A percentile compares a stretch with the other conserved stretches of the same genome.
These are phyloP conservation scores for Podilymbus podiceps DNA, from an alignment of 2,113 vertebrate species.

Conservation along the genomic window DNA sequence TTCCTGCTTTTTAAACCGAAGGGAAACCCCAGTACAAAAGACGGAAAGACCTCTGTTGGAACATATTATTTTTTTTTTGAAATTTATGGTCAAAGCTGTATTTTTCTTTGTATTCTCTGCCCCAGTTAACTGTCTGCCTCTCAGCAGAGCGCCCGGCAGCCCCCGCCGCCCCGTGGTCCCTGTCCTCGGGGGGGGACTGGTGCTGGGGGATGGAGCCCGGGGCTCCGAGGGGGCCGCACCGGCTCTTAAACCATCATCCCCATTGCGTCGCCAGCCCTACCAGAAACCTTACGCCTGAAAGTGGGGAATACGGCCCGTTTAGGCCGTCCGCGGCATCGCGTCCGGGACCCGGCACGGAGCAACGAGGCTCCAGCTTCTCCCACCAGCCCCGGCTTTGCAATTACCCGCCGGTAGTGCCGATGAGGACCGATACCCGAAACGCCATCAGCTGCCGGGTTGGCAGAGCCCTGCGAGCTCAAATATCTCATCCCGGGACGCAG, in stretches of 20 bases:
- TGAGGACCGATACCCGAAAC: accelerated
- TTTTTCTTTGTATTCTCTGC: background rate
- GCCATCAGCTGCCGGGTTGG: accelerated
- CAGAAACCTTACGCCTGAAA: background rate
- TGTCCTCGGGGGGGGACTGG: accelerated
- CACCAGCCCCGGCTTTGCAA: background rate
- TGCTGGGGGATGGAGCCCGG: accelerated
- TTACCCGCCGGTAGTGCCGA: accelerated
- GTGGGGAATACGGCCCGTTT: accelerated
- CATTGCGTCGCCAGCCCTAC: accelerated
- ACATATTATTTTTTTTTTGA: background rate
- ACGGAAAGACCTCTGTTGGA: background rate
- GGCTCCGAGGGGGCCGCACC: background rate
- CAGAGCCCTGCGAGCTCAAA: accelerated
- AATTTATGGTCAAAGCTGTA: background rate
- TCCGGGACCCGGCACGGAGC: accelerated
- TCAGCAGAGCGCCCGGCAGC: background rate
- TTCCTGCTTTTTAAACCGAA: background rate
- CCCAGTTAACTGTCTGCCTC: background rate
- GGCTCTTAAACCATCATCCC: background rate
- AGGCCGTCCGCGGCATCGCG: accelerated
- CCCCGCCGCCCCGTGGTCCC: background rate
- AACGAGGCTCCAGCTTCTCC: background rate
- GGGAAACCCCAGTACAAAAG: background rate
- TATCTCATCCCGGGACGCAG: background rate